Conservation (phyloP, 2,113 vertebrate species). For the Raphicerus campestris region DNA sequence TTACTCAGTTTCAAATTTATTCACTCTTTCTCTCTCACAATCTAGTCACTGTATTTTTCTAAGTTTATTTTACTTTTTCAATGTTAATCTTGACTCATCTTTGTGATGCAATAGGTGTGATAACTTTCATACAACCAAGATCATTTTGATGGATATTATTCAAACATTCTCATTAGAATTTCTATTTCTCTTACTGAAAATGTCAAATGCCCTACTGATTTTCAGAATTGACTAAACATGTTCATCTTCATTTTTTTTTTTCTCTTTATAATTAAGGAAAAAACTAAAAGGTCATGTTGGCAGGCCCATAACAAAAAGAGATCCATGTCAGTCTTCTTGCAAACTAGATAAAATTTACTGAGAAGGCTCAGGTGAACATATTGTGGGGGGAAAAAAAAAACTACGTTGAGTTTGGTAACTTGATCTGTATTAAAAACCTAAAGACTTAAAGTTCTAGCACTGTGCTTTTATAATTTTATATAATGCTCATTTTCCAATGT, state of each 20-base stretch:
- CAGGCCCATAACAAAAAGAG: neutral
- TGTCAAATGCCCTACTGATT: neutral
- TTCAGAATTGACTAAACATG: neutral
- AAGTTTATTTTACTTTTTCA: neutral
- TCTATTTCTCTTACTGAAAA: constrained; percentile 20
- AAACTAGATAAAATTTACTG: neutral
- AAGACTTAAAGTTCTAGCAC: neutral
- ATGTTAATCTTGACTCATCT: neutral
- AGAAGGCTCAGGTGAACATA: neutral
- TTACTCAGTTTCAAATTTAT: neutral
- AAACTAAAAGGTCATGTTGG: neutral
- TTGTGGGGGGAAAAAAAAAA: neutral
- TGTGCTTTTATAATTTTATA: neutral
- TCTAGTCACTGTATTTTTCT: neutral
- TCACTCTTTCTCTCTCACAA: neutral
- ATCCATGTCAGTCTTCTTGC: neutral
- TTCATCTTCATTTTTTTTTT: neutral
- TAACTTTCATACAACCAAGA: neutral
- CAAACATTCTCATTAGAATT: constrained; percentile 27
- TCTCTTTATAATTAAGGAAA: neutral
- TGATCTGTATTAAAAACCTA: neutral
- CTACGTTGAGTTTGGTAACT: neutral
- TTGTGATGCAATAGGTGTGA: neutral
- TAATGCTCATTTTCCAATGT: neutral
- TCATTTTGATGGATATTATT: neutral